Base-by-base conservation (phyloP, 2,797 vertebrate genomes). In the Argentina silus region DNA sequence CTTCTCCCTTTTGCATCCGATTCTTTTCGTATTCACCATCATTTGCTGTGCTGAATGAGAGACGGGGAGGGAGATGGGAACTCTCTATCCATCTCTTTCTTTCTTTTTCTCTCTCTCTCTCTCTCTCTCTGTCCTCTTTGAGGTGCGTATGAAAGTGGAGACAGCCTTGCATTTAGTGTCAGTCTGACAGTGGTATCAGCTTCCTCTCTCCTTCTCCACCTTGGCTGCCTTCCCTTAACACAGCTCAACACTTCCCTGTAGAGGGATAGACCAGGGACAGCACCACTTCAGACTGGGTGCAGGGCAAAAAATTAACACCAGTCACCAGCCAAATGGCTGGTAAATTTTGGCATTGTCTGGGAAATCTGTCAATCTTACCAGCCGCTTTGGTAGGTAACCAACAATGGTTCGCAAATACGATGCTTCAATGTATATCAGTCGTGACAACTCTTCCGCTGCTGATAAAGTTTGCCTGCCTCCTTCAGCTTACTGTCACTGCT, bases 1-100 rank as follows among this genome's bases (percentile, higher is more conserved):
- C 78, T 74, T 87, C 79, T 87, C 85, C 79, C 59, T 68, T 81
- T 81, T 69, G 50, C 65, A 50, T 84, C 80, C 80, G 68, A 75
- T 83, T 87, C 77, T 87, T 85, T 87, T 87, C 81, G 81, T 86
- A 86, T 89, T 88, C 75, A 81, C 84, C 81, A 87, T 84, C 76
- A 76, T 90, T 86, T 85, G 77, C 81, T 75, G 78, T 36, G 27
- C 27, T 2, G 27, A 36, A 4, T 36, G 27, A 36, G 27, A 36
- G 27, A 36, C 27, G 2, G 27, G 27, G 27, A 36, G 27, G 27
- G 27, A 36, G 69, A 70, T 1, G 19, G 64, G 75, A 78, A 83
- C 72, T 70, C 82, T 43, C 68, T 83, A 74, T 83, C 74, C 69
- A 67, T n/a, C n/a, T n/a, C n/a, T n/a, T n/a, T n/a, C n/a, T n/a